Evolutionary conservation across 1,140 invertebrate species (phyloP).

Genomic region (Ephestia elutella): DNA sequence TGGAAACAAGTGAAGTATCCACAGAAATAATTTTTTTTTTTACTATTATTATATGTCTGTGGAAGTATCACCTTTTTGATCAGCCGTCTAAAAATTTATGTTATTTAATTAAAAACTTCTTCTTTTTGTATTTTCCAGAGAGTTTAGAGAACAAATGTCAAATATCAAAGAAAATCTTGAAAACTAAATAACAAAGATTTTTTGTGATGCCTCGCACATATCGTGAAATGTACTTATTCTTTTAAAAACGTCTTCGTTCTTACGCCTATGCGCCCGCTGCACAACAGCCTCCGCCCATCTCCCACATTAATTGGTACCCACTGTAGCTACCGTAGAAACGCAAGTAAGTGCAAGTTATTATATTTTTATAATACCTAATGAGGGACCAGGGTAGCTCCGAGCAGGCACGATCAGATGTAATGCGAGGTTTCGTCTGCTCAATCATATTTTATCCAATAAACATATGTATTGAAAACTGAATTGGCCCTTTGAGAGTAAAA

Average conservation of each 20-base stretch:
- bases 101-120: too few relatives aligned
- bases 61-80: too few relatives aligned
- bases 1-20: too few relatives aligned
- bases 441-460: conserved; percentile 4
- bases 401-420: conserved; percentile 8
- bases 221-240: too few relatives aligned
- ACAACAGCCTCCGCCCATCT: conserved; percentile 6
- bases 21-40: too few relatives aligned
- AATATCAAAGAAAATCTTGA: too few relatives aligned
- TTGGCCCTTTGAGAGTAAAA: background rate
- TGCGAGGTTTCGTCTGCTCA: background rate
- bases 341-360: conserved; percentile 32
- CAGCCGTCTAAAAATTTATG: too few relatives aligned
- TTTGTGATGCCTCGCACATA: too few relatives aligned
- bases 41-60: too few relatives aligned
- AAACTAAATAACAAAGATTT: too few relatives aligned
- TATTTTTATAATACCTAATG: conserved; percentile 56
- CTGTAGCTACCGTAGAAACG: conserved; percentile 28
- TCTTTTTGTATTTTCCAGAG: too few relatives aligned
- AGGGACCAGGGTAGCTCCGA: conserved; percentile 27
- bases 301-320: conserved; percentile 34
- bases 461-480: background rate
- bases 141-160: too few relatives aligned
- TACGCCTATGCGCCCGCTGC: conserved; percentile 17
- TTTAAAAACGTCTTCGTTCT: background rate